A percentile compares a stretch with the other conserved stretches of the same genome.
Evolutionary conservation across 2,797 vertebrate species (phyloP).

Genomic region (Pristis pectinata): DNA sequence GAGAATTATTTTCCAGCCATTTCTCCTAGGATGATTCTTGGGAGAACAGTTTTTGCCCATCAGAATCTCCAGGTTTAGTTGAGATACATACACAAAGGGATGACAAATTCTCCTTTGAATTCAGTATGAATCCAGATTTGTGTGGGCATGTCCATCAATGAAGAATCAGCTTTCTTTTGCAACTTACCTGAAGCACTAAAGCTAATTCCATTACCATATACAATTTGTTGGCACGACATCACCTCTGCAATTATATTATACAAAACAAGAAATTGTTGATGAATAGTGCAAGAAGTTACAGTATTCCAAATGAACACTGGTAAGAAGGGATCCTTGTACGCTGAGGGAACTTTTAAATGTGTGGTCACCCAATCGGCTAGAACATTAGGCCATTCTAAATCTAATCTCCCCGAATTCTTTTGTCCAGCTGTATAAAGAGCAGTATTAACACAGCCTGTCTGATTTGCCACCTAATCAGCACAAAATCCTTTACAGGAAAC

Average conservation of each 20-base stretch:
- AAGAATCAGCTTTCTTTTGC: not conserved
- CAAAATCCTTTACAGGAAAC: not conserved
- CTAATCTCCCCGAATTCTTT: not conserved
- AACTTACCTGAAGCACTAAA: not conserved
- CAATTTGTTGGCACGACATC: not conserved
- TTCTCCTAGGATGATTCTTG: not conserved
- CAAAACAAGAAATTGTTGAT: not conserved
- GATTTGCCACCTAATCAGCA: not conserved
- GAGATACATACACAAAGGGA: not conserved
- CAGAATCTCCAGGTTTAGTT: not conserved
- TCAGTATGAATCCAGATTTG: not conserved
- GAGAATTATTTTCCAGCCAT: not conserved
- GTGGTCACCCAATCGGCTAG: not conserved
- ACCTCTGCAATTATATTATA: not conserved
- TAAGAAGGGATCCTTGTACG: not conserved
- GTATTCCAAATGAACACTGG: too few species aligned
- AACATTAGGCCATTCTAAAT: not conserved
- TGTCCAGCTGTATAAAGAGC: not conserved
- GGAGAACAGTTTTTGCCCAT: not conserved
- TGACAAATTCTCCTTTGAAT: not conserved
- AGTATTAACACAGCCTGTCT: not conserved
- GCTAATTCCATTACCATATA: not conserved
- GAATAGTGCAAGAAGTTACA: not conserved
- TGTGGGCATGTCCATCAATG: not conserved
- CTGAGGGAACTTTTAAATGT: not conserved